These are phyloP conservation scores for Archips xylosteana DNA, from an alignment of 2,888 invertebrate genomes.

Conservation along the genomic window DNA sequence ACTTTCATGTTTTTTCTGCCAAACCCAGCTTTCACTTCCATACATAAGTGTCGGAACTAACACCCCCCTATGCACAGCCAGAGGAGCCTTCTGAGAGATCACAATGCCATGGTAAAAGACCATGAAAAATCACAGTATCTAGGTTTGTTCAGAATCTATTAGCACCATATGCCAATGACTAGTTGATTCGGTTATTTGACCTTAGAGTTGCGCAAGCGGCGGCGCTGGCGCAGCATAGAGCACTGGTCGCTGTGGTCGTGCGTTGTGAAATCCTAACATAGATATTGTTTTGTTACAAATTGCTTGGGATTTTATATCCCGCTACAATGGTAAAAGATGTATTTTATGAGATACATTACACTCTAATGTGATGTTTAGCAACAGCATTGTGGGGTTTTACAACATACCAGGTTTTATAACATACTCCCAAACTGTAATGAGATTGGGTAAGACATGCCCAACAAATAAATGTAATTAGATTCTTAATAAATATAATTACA, in stretches of 20 bases:
- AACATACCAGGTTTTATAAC: slow-evolving; percentile 9
- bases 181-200: slow-evolving; percentile 36
- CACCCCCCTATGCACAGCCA: too few relatives aligned
- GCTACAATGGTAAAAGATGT: slow-evolving; percentile 41
- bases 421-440: background rate
- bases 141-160: slow-evolving; percentile 34
- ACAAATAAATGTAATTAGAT: background rate
- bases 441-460: background rate
- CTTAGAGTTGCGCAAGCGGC: slow-evolving; percentile 43
- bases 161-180: slow-evolving; percentile 37
- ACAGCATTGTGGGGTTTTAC: slow-evolving; percentile 18
- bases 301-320: slow-evolving; percentile 48
- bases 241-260: slow-evolving; percentile 37
- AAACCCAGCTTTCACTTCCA: too few relatives aligned
- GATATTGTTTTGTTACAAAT: slow-evolving; percentile 52
- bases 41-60: too few relatives aligned
- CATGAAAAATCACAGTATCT: slow-evolving; percentile 11
- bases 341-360: slow-evolving; percentile 35
- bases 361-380: slow-evolving; percentile 31
- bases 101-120: background rate
- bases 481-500: background rate
- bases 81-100: too few relatives aligned
- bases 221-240: slow-evolving; percentile 33
- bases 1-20: too few relatives aligned
- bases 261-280: slow-evolving; percentile 53